phyloP scores from a whole-genome alignment of 2,113 vertebrate species.

The Nothobranchius furzeri region DNA sequence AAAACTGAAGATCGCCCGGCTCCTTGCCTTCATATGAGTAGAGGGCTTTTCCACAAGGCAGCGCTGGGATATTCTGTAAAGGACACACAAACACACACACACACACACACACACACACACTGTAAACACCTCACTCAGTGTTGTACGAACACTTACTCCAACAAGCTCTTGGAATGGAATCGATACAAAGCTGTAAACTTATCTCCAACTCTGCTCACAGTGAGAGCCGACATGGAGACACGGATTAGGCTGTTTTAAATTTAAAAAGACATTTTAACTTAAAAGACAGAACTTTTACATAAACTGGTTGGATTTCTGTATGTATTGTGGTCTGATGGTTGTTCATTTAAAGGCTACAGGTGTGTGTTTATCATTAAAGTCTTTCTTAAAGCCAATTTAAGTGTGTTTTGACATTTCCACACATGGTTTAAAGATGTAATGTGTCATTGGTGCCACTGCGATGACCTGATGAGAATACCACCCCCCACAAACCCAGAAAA shows the following conservation, averaged over 20 bases:
- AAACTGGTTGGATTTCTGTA: neutral
- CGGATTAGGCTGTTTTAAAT: no score
- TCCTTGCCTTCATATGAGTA: conserved; percentile 96
- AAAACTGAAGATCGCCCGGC: conserved; percentile 94
- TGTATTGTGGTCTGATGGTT: neutral
- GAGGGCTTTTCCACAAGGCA: conserved; percentile 93
- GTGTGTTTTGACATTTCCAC: conserved; percentile 20
- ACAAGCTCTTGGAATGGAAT: neutral
- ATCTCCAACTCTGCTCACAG: neutral
- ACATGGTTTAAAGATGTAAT: conserved; percentile 41
- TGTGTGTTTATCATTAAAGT: conserved; percentile 18
- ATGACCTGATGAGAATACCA: conserved; percentile 37
- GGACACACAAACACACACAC: conserved; percentile 13
- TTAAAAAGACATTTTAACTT: neutral
- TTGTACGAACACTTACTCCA: neutral
- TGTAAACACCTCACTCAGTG: neutral
- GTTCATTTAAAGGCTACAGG: conserved; percentile 36
- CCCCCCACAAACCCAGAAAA: conserved; percentile 17
- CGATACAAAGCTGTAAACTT: conserved; percentile 3
- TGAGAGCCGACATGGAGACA: neutral
- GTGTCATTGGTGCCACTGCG: conserved; percentile 24
- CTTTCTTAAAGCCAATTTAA: no score
- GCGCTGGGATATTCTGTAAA: conserved; percentile 87
- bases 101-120: neutral
- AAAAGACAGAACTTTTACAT: conserved; percentile 6